Evolutionary conservation across 2,113 vertebrate species (phyloP).

Genomic region (Rhineura floridana): DNA sequence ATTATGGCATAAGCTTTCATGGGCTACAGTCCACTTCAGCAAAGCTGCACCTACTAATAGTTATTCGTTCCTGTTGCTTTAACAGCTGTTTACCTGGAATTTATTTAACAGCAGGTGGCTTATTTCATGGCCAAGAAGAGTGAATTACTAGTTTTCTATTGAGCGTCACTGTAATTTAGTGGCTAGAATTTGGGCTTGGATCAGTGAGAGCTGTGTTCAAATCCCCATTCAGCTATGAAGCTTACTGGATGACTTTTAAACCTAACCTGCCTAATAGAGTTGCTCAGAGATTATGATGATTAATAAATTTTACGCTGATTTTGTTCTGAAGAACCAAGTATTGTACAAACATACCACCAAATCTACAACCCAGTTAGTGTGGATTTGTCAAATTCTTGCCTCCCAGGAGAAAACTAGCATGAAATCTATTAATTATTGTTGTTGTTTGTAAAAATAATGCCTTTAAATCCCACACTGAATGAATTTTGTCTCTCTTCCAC

Average conservation of each 20-base stretch:
- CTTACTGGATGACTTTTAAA: neutral
- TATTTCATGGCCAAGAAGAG: neutral
- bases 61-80: neutral
- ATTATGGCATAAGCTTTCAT: too few relatives aligned
- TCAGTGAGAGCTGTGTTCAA: neutral
- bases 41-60: too few relatives aligned
- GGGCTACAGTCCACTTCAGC: too few relatives aligned
- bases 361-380: too few relatives aligned
- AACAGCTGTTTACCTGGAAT: neutral
- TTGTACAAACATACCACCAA: too few relatives aligned
- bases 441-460: too few relatives aligned
- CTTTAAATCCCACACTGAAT: neutral
- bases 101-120: neutral
- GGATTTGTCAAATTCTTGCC: too few relatives aligned
- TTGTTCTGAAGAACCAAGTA: neutral
- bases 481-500: slow-evolving; percentile 38
- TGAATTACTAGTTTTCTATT: neutral
- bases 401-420: too few relatives aligned
- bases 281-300: neutral
- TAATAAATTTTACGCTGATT: neutral
- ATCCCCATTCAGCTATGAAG: neutral
- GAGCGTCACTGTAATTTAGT: neutral
- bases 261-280: neutral
- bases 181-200: neutral
- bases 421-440: too few relatives aligned